A percentile compares a stretch with the other conserved stretches of the same genome.
Conservation (phyloP, 1,140 invertebrate genomes). For the Orchesella cincta region DNA sequence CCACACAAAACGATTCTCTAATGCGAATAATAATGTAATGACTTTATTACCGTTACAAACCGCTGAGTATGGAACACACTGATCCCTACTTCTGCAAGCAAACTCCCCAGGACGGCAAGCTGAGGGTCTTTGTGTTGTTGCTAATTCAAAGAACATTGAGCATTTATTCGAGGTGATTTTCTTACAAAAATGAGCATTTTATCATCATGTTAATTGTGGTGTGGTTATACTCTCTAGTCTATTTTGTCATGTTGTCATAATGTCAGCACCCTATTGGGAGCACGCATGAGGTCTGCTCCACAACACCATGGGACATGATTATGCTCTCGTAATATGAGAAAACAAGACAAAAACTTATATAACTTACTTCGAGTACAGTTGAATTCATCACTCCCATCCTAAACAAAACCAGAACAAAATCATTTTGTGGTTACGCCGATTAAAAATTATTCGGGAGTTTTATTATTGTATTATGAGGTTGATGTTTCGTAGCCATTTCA, state of each 20-base stretch:
- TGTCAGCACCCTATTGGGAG: background rate
- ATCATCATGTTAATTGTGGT: background rate
- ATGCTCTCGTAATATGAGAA: no score
- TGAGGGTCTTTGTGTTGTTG: slow-evolving; percentile 8
- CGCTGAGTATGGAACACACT: slow-evolving; percentile 61
- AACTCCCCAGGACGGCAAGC: slow-evolving; percentile 60
- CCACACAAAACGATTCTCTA: slow-evolving; percentile 64
- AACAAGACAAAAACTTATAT: background rate
- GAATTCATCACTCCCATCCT: slow-evolving; percentile 52
- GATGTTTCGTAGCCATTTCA: background rate
- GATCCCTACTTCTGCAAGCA: slow-evolving; percentile 63
- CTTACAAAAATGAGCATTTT: no score
- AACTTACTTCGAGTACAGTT: slow-evolving; percentile 31
- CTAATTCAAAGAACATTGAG: no score
- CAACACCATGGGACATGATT: background rate
- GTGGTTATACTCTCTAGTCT: slow-evolving; percentile 14
- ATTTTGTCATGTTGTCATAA: background rate
- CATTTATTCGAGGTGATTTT: no score
- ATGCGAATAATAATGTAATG: background rate
- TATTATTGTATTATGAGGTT: background rate
- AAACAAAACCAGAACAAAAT: background rate
- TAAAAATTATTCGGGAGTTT: background rate
- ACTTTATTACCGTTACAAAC: slow-evolving; percentile 59
- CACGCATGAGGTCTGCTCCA: background rate
- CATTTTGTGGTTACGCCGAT: background rate